These are phyloP conservation scores for Lophochroa leadbeateri DNA, from an alignment of 2,113 vertebrate genomes.

Conservation along the genomic window DNA sequence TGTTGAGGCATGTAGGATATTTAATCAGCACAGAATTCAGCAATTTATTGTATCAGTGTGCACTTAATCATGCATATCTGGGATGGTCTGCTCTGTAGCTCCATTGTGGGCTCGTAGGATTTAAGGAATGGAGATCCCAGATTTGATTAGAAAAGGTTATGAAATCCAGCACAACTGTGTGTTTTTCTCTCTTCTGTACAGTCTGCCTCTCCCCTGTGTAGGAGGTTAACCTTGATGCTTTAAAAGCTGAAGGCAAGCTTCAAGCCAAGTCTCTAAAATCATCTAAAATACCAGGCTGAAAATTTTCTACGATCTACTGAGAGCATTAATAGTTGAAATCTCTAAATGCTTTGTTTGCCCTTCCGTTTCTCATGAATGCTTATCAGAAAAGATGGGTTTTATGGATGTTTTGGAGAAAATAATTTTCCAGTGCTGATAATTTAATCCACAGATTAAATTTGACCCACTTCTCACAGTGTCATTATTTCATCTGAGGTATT, in stretches of 20 bases:
- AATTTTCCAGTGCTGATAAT: not conserved
- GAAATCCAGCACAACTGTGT: accelerated
- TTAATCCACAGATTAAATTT: slow-evolving; percentile 56
- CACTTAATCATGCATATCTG: accelerated
- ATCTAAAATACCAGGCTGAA: not conserved
- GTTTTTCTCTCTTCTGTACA: not conserved
- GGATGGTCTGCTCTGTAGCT: not conserved
- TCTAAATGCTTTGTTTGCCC: not conserved
- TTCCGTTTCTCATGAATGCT: not conserved
- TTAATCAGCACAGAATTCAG: not conserved
- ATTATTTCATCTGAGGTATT: slow-evolving; percentile 41
- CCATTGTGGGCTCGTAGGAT: accelerated
- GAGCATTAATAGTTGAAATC: not conserved
- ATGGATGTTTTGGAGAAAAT: not conserved
- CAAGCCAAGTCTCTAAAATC: not conserved
- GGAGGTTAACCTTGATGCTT: not conserved
- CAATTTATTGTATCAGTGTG: not conserved
- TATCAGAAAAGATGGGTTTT: not conserved
- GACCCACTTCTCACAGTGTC: slow-evolving; percentile 19
- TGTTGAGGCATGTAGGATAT: not conserved
- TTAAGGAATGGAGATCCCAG: not conserved
- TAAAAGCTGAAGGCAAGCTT: not conserved
- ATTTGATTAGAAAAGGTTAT: not conserved
- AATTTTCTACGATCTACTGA: not conserved
- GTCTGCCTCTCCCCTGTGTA: not conserved